These are phyloP conservation scores for Lochmaea crataegi DNA, from an alignment of 2,888 invertebrate species.

Conservation along the genomic window DNA sequence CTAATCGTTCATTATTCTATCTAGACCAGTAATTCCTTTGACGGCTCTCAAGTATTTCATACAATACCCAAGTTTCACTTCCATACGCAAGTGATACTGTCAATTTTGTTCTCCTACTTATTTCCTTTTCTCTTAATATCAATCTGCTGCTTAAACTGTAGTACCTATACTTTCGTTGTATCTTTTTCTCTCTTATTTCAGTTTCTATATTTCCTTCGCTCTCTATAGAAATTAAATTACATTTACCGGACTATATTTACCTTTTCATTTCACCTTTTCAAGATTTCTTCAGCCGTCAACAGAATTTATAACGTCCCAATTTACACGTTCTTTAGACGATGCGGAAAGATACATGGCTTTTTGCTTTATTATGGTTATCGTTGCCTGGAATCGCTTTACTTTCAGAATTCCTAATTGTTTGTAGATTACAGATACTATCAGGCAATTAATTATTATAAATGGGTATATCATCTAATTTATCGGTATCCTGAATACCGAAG, in stretches of 20 bases:
- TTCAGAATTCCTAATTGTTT: constrained; percentile 35
- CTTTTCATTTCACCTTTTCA: constrained; percentile 18
- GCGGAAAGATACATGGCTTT: constrained; percentile 28
- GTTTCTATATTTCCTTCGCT: too few species aligned
- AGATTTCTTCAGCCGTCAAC: constrained; percentile 17
- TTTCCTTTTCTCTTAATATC: too few species aligned
- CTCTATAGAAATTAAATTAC: neutral
- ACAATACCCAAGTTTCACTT: too few species aligned
- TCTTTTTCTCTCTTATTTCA: too few species aligned
- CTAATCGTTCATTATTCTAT: too few species aligned
- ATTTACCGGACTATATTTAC: constrained; percentile 26
- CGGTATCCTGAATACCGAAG: constrained; percentile 11
- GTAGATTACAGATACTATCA: constrained; percentile 24
- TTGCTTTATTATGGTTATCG: constrained; percentile 33
- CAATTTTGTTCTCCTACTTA: too few species aligned
- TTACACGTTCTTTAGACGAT: constrained; percentile 37
- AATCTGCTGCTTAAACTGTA: too few species aligned
- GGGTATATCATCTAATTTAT: constrained; percentile 27
- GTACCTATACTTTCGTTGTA: too few species aligned
- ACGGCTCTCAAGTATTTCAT: too few species aligned
- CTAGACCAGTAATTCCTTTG: too few species aligned
- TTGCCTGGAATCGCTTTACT: constrained; percentile 28
- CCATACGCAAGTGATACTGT: too few species aligned
- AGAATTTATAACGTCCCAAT: constrained; percentile 40
- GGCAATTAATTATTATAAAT: constrained; percentile 33